These are phyloP conservation scores for Nansenia antarctica DNA, from an alignment of 2,113 vertebrate species.

Conservation along the genomic window DNA sequence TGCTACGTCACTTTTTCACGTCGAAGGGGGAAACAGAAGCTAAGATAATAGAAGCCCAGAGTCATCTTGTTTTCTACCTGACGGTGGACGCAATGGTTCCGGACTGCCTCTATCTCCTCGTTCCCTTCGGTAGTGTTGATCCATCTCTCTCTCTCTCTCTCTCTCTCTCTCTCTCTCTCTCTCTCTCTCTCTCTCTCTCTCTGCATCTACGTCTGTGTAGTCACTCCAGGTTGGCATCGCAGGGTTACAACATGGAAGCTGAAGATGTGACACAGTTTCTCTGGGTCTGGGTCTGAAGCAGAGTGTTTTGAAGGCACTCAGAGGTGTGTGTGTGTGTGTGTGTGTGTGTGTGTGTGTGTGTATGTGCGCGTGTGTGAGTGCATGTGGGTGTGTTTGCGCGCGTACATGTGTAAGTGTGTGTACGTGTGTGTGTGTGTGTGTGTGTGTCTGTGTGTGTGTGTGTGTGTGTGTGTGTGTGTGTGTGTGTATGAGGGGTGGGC, in stretches of 20 bases:
- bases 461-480: slow-evolving; percentile 13
- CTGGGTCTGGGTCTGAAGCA: slow-evolving; percentile 35
- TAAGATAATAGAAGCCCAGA: slow-evolving; percentile 72
- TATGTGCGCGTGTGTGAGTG: too few species aligned
- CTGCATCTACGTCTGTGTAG: slow-evolving; percentile 43
- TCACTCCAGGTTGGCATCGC: slow-evolving; percentile 69
- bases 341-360: too few species aligned
- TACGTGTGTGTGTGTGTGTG: slow-evolving; percentile 19
- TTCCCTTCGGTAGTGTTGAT: slow-evolving; percentile 67
- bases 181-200: too few species aligned
- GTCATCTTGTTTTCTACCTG: slow-evolving; percentile 70
- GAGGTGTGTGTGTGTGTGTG: slow-evolving; percentile 30
- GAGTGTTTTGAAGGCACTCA: slow-evolving; percentile 47
- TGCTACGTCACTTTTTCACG: slow-evolving; percentile 85
- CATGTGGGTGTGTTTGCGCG: too few species aligned
- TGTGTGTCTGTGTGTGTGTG: slow-evolving; percentile 23
- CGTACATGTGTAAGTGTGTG: too few species aligned
- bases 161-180: too few species aligned
- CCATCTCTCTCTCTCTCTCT: slow-evolving; percentile 30
- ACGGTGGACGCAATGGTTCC: slow-evolving; percentile 60
- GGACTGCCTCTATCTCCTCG: slow-evolving; percentile 58
- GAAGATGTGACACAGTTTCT: slow-evolving; percentile 76
- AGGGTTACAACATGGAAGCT: slow-evolving; percentile 78
- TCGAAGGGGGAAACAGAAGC: slow-evolving; percentile 74
- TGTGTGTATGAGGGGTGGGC: slow-evolving; percentile 62